Evolutionary conservation across 2,888 invertebrate genomes (phyloP).

Genomic region (Apamea crenata): DNA sequence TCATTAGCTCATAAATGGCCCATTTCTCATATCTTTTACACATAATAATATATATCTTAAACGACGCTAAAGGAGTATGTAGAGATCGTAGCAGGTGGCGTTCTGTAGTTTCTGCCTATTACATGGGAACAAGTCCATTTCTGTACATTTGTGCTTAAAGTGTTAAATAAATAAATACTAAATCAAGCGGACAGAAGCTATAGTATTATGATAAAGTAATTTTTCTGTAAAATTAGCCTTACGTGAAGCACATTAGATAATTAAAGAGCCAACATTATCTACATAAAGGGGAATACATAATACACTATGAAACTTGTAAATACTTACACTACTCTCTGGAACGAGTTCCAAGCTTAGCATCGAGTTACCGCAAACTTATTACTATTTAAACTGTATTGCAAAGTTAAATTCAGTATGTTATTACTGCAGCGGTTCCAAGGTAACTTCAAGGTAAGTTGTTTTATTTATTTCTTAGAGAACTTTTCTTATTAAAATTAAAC

Average conservation of each 20-base stretch:
- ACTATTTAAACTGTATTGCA: slow-evolving; percentile 40
- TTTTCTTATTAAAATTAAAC: slow-evolving; percentile 33
- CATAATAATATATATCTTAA: not conserved
- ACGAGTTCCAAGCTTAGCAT: not conserved
- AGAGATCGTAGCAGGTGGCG: not conserved
- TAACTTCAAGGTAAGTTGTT: not conserved
- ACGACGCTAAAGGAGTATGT: not conserved
- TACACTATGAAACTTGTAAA: not conserved
- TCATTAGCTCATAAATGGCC: not conserved
- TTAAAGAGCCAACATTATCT: not conserved
- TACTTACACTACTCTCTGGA: not conserved
- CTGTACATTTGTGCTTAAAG: too few species aligned
- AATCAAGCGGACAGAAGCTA: too few species aligned
- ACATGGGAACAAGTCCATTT: not conserved
- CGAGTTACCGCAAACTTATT: slow-evolving; percentile 24
- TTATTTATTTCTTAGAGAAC: slow-evolving; percentile 15
- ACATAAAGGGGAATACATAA: not conserved
- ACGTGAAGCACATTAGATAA: not conserved
- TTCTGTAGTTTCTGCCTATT: not conserved
- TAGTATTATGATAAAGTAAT: too few species aligned
- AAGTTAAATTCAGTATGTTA: slow-evolving; percentile 38
- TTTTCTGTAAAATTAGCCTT: not conserved
- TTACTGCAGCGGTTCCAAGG: slow-evolving; percentile 22
- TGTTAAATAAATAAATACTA: too few species aligned
- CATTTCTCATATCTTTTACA: not conserved